Conservation (phyloP, 1,140 invertebrate genomes). For the Brachionus sp. region DNA sequence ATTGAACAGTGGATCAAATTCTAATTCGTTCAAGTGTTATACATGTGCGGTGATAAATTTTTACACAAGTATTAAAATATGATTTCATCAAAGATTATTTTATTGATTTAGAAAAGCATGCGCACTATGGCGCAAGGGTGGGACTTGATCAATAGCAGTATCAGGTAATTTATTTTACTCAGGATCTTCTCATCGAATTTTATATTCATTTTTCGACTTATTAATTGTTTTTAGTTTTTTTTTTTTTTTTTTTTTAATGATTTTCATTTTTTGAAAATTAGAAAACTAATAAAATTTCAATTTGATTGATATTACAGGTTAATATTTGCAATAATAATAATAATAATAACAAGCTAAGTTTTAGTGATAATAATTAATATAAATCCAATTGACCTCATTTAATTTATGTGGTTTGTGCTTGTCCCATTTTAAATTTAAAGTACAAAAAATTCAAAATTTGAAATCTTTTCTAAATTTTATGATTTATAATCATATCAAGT, state of each 20-base stretch:
- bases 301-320: constrained; percentile 39
- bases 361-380: constrained; percentile 37
- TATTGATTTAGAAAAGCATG: constrained; percentile 11
- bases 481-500: neutral
- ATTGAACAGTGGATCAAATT: neutral
- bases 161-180: too few species aligned
- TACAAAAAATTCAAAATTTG: constrained; percentile 9
- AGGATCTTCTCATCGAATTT: neutral
- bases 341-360: constrained; percentile 14
- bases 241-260: neutral
- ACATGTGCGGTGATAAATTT: constrained; percentile 28
- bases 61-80: neutral
- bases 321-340: constrained; percentile 33
- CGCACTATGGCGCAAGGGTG: neutral
- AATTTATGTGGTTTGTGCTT: constrained; percentile 11
- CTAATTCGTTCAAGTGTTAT: neutral
- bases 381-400: constrained; percentile 41
- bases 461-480: neutral
- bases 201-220: neutral
- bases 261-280: neutral
- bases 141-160: too few species aligned
- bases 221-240: neutral
- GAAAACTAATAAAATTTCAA: constrained; percentile 30
- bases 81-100: constrained; percentile 22
- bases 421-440: constrained; percentile 35